Evolutionary conservation across 2,797 vertebrate genomes (phyloP).

Genomic region (Malurus splendens): DNA sequence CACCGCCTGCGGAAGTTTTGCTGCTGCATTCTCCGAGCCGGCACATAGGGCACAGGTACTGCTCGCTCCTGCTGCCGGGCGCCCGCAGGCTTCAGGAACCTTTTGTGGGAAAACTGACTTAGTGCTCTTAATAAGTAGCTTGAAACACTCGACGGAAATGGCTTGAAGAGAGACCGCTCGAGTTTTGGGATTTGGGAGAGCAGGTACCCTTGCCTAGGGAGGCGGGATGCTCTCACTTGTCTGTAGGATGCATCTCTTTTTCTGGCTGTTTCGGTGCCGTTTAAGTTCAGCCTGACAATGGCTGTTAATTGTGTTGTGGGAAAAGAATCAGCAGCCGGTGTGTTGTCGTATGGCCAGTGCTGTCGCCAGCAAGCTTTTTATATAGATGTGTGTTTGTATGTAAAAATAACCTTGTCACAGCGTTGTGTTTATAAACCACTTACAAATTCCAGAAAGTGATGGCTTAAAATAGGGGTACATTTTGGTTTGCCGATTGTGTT

Average conservation of each 20-base stretch:
- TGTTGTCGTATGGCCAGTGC: background rate
- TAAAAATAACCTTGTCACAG: background rate
- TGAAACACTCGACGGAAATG: background rate
- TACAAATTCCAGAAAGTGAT: background rate
- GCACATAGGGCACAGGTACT: background rate
- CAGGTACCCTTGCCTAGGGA: background rate
- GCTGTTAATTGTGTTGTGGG: background rate
- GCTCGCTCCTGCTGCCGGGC: background rate
- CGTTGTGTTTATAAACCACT: background rate
- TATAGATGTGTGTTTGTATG: rapidly evolving
- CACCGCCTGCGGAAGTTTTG: background rate
- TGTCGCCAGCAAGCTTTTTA: background rate
- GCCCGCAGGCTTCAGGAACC: background rate
- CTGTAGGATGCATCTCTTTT: background rate
- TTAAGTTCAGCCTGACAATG: background rate
- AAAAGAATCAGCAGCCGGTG: background rate
- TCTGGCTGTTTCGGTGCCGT: background rate
- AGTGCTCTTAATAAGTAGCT: background rate
- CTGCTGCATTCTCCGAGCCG: background rate
- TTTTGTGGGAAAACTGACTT: background rate
- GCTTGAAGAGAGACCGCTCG: background rate
- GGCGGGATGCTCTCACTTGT: background rate
- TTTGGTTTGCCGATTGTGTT: background rate
- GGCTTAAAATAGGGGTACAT: background rate
- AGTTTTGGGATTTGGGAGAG: rapidly evolving